These are phyloP conservation scores for Vanessa atalanta DNA, from an alignment of 1,140 invertebrate species.

Conservation along the genomic window DNA sequence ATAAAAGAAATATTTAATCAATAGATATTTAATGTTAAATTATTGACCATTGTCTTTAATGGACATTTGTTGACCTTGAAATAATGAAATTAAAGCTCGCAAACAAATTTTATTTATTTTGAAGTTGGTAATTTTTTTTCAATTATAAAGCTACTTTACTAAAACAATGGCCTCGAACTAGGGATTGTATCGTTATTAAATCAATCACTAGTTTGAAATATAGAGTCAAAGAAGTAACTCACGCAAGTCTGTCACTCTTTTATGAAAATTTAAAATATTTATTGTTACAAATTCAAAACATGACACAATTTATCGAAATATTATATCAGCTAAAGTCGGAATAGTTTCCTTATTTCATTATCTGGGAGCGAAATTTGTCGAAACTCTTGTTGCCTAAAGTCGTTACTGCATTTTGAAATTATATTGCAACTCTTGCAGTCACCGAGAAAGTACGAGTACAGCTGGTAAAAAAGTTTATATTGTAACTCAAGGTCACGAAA, in stretches of 20 bases:
- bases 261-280: too few relatives aligned
- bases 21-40: slow-evolving; percentile 11
- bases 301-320: too few relatives aligned
- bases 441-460: not conserved
- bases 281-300: too few relatives aligned
- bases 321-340: too few relatives aligned
- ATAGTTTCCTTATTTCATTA: too few relatives aligned
- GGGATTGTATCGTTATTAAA: too few relatives aligned
- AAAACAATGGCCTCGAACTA: not conserved
- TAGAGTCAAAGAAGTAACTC: too few relatives aligned
- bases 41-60: slow-evolving; percentile 25
- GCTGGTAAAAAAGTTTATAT: not conserved
- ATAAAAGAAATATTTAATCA: not conserved
- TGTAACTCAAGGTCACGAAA: not conserved
- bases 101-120: not conserved
- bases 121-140: too few relatives aligned
- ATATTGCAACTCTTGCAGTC: not conserved
- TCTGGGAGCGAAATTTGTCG: not conserved
- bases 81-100: not conserved
- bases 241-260: too few relatives aligned
- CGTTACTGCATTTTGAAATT: not conserved
- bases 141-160: too few relatives aligned
- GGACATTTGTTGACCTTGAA: slow-evolving; percentile 18
- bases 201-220: too few relatives aligned
- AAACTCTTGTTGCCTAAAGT: not conserved